Base-by-base conservation (phyloP, 1,140 invertebrate species). In the Arctopsyche grandis region DNA sequence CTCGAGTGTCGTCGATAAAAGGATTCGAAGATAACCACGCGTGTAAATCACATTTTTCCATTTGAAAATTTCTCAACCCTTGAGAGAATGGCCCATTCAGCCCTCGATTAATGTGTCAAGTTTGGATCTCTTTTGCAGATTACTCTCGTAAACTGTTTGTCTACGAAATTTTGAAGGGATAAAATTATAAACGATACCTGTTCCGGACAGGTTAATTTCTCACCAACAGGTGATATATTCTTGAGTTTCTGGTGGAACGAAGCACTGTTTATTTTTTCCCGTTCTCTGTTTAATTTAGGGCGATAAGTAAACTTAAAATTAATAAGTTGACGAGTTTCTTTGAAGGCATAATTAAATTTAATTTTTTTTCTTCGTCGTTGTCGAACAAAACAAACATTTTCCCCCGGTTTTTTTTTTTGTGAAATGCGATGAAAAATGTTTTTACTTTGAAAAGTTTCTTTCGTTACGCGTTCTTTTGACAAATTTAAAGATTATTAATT, bases 231-330 rank as follows among this genome's bases (percentile, higher is more conserved):
- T 29, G 24, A 66, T 21, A 60, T 60, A 38, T 7, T 38, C 29
- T 38, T 38, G 29, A 38, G 7, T 38, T 38, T 21, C 21, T 3
- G 4, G 58, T 14, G 4, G 1, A 29, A 24, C 63, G 63, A 26
- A 66, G n/a, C n/a, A n/a, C n/a, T n/a, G n/a, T n/a, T n/a, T n/a
- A n/a, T n/a, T 9, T 26, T 66, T 52, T 52, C 12, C 3, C 48
- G 10, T 10, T 16, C 48, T 52, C 12, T 10, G 12, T 26, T 66
- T 26, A 66, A 66, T 66, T 66, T 26, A 21, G 10, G 24, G 24
- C 21, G 63, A 66, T 66, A 66, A 22, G 63, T 66, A 22, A 66
- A n/a, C 24, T 66, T 9, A 5, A 66, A 66, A 66, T 66, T 66
- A 66, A 66, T 22, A 29, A 66, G 63, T 66, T 26, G 63, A 66